Evolutionary conservation across 2,113 vertebrate genomes (phyloP).

Genomic region (Zosterops borbonicus): DNA sequence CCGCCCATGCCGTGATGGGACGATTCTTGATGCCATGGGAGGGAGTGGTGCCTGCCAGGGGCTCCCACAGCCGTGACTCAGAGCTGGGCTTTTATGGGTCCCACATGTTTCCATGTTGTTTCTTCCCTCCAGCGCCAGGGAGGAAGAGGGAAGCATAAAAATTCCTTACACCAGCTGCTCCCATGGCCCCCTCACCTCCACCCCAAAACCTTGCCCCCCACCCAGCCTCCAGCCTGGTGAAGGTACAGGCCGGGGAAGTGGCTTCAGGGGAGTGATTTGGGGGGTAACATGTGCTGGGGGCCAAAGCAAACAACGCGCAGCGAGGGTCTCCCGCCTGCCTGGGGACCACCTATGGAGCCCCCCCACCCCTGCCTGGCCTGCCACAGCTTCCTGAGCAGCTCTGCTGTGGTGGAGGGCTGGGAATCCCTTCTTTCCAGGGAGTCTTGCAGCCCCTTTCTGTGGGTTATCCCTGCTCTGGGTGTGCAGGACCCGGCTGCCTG

Average conservation of each 20-base stretch:
- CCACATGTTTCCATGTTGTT: slow-evolving; percentile 33
- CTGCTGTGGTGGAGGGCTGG: not conserved
- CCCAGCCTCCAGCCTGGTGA: not conserved
- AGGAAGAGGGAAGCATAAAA: slow-evolving; percentile 43
- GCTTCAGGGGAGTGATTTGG: not conserved
- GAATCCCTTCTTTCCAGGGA: not conserved
- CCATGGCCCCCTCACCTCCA: not conserved
- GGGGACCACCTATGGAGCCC: slow-evolving; percentile 48
- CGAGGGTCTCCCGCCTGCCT: not conserved
- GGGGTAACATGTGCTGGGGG: not conserved
- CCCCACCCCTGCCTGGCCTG: not conserved
- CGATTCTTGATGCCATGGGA: not conserved
- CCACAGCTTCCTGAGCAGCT: not conserved
- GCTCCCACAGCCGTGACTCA: not conserved
- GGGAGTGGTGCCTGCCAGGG: not conserved
- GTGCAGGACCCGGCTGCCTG: accelerated
- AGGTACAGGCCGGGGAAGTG: not conserved
- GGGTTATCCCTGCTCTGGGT: not conserved
- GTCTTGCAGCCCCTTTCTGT: not conserved
- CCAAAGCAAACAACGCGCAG: not conserved
- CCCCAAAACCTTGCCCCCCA: not conserved
- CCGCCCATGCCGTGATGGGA: not conserved
- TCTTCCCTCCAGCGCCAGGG: not conserved
- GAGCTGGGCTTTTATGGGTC: slow-evolving; percentile 28
- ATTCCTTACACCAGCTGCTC: slow-evolving; percentile 1